A percentile compares a stretch with the other conserved stretches of the same genome.
These are phyloP conservation scores for Oopsacas minuta DNA, from an alignment of 37 sponge, comb jelly and placozoan genomes.

Conservation along the genomic window DNA sequence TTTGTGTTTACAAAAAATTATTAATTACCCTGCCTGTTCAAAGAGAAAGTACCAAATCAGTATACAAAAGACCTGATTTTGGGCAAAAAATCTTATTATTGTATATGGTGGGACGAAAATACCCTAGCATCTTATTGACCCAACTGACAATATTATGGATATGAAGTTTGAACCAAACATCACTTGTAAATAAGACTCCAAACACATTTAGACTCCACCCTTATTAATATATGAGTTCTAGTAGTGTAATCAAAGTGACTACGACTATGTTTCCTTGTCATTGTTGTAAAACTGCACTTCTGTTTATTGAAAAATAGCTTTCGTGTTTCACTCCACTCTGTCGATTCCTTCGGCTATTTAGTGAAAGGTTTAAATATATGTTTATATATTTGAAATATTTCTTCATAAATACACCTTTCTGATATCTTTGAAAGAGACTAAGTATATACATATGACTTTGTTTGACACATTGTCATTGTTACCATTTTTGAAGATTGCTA, in stretches of 20 bases:
- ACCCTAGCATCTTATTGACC: background rate
- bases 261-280: background rate
- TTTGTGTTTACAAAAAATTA: too few relatives aligned
- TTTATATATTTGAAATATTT: background rate
- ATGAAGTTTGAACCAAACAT: background rate
- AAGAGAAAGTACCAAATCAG: background rate
- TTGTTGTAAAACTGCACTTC: too few relatives aligned
- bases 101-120: background rate
- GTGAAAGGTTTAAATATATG: background rate
- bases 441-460: background rate
- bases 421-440: background rate
- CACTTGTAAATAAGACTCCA: background rate
- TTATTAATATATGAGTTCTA: background rate
- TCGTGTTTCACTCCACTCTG: background rate
- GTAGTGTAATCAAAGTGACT: background rate
- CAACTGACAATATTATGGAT: background rate
- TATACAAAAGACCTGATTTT: background rate
- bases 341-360: background rate
- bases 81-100: background rate
- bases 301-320: too few relatives aligned
- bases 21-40: too few relatives aligned
- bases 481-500: background rate
- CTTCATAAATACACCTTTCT: background rate
- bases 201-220: background rate
- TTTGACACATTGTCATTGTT: background rate